phyloP scores from a whole-genome alignment of 2,888 invertebrate species.

The Drosophila mimetica region DNA sequence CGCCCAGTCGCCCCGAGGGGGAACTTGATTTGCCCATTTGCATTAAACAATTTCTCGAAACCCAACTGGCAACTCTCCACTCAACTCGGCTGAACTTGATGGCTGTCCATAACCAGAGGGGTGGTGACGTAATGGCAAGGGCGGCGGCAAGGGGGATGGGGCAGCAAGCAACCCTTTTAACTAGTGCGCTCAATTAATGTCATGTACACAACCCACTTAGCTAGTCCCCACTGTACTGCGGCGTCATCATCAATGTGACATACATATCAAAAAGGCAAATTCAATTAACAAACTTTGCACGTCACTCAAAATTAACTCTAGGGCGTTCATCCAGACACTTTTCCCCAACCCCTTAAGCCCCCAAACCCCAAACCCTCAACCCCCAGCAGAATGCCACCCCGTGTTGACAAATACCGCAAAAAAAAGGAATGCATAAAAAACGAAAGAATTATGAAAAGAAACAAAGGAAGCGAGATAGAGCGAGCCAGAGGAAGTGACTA shows the following conservation, averaged over 20 bases:
- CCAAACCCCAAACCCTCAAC: neutral
- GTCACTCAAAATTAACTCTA: slow-evolving; percentile 77
- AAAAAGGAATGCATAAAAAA: slow-evolving; percentile 19
- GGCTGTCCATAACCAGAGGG: slow-evolving; percentile 13
- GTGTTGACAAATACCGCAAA: slow-evolving; percentile 59
- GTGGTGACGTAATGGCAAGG: slow-evolving; percentile 1
- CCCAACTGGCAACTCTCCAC: slow-evolving; percentile 9
- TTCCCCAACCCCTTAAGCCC: neutral
- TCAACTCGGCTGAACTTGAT: slow-evolving; percentile 6
- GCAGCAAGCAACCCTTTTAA: slow-evolving; percentile 43
- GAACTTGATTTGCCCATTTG: slow-evolving; percentile 60
- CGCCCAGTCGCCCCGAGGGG: slow-evolving; percentile 63
- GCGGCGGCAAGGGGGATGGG: neutral
- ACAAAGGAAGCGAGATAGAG: slow-evolving; percentile 19
- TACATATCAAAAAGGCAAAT: slow-evolving; percentile 68
- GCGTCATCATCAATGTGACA: slow-evolving; percentile 52
- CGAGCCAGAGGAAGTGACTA: slow-evolving; percentile 42
- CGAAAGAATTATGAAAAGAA: slow-evolving; percentile 32
- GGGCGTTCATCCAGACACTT: slow-evolving; percentile 62
- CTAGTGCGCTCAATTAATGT: slow-evolving; percentile 74
- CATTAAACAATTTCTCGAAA: slow-evolving; percentile 60
- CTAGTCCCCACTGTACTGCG: slow-evolving; percentile 69
- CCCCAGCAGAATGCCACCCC: slow-evolving; percentile 3
- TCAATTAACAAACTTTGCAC: slow-evolving; percentile 79
- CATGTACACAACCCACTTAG: slow-evolving; percentile 80